Percentiles rank a stretch among this genome's conserved stretches.
Conservation (phyloP, 2,888 invertebrate genomes). For the Coenonympha glycerion region DNA sequence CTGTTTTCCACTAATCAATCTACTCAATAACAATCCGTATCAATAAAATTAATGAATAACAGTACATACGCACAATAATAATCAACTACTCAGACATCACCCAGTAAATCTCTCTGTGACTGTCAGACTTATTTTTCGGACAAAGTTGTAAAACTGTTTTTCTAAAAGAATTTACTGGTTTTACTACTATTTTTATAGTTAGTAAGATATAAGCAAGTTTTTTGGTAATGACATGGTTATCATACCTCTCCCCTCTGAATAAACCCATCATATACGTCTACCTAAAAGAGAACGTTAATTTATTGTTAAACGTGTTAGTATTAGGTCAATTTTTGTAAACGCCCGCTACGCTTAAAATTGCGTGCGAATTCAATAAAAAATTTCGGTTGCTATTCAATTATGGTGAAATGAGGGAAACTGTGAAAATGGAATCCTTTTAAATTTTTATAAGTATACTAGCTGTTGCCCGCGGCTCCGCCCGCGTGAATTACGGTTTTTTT, state of each 20-base stretch:
- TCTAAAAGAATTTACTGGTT: too few species aligned
- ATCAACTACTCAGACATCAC: too few species aligned
- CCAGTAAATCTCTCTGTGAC: too few species aligned
- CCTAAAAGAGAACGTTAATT: constrained; percentile 64
- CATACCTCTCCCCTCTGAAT: constrained; percentile 68
- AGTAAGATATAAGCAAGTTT: neutral
- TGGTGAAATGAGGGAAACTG: constrained; percentile 5
- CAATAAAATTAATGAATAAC: too few species aligned
- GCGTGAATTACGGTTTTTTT: too few species aligned
- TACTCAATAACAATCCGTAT: too few species aligned
- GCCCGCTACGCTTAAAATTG: constrained; percentile 15
- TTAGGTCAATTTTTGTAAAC: constrained; percentile 11
- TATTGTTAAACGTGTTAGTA: constrained; percentile 34
- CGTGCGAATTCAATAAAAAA: constrained; percentile 15
- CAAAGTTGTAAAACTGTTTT: too few species aligned
- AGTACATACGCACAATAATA: too few species aligned
- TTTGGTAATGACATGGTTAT: constrained; percentile 20
- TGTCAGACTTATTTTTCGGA: too few species aligned
- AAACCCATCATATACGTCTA: constrained; percentile 63
- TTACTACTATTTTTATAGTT: neutral
- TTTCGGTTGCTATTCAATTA: constrained; percentile 13
- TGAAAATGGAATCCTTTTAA: constrained; percentile 2
- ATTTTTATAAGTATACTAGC: too few species aligned
- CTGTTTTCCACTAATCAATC: too few species aligned
- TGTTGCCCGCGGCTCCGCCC: too few species aligned